Evolutionary conservation across 2,888 invertebrate species (phyloP), one percentile per base, ranked within the genome.

Genomic region (Vanessa cardui): DNA sequence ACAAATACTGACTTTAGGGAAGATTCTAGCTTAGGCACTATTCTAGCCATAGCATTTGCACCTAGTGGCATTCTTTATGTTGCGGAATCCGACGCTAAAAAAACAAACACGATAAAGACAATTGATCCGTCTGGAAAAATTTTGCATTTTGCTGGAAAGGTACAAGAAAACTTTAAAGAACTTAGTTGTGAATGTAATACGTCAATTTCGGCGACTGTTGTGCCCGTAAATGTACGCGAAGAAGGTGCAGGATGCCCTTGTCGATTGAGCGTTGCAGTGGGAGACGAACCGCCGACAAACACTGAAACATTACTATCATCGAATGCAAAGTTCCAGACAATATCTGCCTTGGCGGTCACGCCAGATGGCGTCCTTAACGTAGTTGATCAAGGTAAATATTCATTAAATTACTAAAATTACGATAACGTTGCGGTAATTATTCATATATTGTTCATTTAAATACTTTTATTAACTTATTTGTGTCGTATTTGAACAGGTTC

Each of bases 331-430:
- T 97, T 98, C 89, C 96, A 96, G 78, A 95, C 96, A 6, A 97
- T 97, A 83, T 97, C 97, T 49, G 97, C 98, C 15, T 94, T 99
- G 52, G 96, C 98, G 15, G 98, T 99, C 49, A 98, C 98, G 44
- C 98, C 99, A 46, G 98, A 98, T 84, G 98, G 99, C n/a, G 96
- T 98, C 66, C 94, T 99, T 58, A 97, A 99, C 88, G 96, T 99
- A 62, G 98, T 99, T 49, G 99, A 99, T 93, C 98, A 98, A 94
- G 97, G 97, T 91, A 86, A 50, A 20, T 1, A 8, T 7, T 61
- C 18, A 21, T 15, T 20, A 31, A 44, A 50, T 12, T 54, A 20
- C 16, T 54, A 54, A 52, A 18, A 61, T 12, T 21, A 52, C 4
- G 15, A 9, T 58, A 1, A 46, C 21, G 8, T 54, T n/a, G 26